Conservation (phyloP, 2,888 invertebrate genomes). For the Coremacera marginata region DNA sequence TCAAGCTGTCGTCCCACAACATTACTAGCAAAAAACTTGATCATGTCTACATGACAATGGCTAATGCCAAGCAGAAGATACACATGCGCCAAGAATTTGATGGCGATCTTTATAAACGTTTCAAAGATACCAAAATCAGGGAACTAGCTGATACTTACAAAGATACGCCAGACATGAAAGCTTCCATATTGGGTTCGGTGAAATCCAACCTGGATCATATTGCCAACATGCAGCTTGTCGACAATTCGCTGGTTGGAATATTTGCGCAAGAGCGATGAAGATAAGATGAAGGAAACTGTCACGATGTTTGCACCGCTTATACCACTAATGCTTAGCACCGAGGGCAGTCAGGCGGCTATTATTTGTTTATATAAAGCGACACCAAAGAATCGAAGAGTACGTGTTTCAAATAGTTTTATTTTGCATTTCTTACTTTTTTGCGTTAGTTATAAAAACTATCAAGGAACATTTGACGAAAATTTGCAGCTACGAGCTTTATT, state of each 20-base stretch:
- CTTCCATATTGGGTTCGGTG: conserved; percentile 78
- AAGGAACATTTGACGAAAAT: conserved; percentile 87
- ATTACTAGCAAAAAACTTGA: conserved; percentile 87
- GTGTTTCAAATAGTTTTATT: conserved; percentile 29
- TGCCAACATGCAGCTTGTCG: conserved; percentile 80
- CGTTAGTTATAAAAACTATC: conserved; percentile 81
- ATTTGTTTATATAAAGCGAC: conserved; percentile 90
- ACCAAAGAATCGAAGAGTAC: conserved; percentile 82
- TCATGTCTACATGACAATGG: conserved; percentile 84
- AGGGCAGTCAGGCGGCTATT: conserved; percentile 85
- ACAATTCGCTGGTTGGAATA: conserved; percentile 83
- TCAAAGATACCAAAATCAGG: conserved; percentile 80
- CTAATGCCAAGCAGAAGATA: conserved; percentile 80
- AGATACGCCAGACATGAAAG: conserved; percentile 77
- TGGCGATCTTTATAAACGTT: conserved; percentile 85
- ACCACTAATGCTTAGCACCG: conserved; percentile 78
- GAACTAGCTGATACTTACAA: conserved; percentile 80
- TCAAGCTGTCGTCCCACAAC: conserved; percentile 80
- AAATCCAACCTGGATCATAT: conserved; percentile 80
- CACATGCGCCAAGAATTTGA: conserved; percentile 92
- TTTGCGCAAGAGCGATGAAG: conserved; percentile 78
- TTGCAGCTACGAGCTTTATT: conserved; percentile 85
- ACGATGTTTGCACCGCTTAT: conserved; percentile 78
- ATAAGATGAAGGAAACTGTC: conserved; percentile 82
- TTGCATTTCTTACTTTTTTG: not conserved